phyloP scores from a whole-genome alignment of 2,113 vertebrate species.

The Elephantulus edwardii region DNA sequence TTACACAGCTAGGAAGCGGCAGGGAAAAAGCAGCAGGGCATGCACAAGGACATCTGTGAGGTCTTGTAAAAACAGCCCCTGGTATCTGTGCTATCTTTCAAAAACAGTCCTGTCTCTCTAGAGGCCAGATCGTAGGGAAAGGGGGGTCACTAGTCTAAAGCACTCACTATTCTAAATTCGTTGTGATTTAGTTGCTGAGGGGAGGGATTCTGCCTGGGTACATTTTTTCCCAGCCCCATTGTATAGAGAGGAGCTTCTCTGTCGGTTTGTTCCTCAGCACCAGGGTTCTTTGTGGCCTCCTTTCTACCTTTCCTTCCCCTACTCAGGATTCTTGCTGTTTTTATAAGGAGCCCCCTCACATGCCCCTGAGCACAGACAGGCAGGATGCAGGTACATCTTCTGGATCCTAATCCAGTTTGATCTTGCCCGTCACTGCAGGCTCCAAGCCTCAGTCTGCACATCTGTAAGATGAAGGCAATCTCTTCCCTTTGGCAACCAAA shows the following conservation, averaged over 20 bases:
- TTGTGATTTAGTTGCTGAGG: no score
- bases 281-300: neutral
- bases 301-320: neutral
- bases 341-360: neutral
- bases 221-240: neutral
- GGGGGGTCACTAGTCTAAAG: neutral
- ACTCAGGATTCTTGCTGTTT: neutral
- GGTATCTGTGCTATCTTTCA: neutral
- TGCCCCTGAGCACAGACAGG: neutral
- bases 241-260: neutral
- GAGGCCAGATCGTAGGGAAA: neutral
- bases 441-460: neutral
- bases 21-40: neutral
- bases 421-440: neutral
- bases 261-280: neutral
- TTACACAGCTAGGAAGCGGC: neutral
- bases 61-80: neutral
- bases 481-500: accelerated
- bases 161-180: neutral
- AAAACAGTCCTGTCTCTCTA: neutral
- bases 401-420: neutral
- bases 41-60: neutral
- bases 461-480: neutral
- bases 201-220: neutral
- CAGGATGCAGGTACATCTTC: neutral